Percentiles rank a stretch among this genome's conserved stretches.
These are phyloP conservation scores for Galerucella pusilla DNA, from an alignment of 2,888 invertebrate species.

Conservation along the genomic window DNA sequence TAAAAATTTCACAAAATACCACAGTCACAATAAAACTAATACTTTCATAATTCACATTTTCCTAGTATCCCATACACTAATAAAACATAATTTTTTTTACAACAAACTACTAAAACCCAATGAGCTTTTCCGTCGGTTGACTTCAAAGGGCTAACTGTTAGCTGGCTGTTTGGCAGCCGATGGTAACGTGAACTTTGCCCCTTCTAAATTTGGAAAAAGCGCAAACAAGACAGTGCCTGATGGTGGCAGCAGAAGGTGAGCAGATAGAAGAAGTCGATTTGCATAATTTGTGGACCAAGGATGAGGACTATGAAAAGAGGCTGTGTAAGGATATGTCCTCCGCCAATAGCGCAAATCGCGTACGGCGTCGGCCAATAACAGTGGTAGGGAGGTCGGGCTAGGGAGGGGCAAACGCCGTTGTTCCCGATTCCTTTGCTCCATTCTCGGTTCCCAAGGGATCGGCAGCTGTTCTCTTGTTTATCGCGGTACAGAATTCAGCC, in stretches of 20 bases:
- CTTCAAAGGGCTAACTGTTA: slow-evolving; percentile 50
- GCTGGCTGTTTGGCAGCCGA: slow-evolving; percentile 50
- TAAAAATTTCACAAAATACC: slow-evolving; percentile 26
- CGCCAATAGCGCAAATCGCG: slow-evolving; percentile 46
- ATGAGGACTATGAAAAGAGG: slow-evolving; percentile 55
- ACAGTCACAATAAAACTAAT: slow-evolving; percentile 24
- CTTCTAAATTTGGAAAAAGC: slow-evolving; percentile 61
- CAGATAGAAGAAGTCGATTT: slow-evolving; percentile 58
- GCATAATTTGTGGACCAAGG: slow-evolving; percentile 59
- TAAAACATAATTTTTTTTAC: slow-evolving; percentile 17
- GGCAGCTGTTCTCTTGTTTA: slow-evolving; percentile 50
- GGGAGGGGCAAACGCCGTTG: slow-evolving; percentile 38
- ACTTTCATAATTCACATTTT: slow-evolving; percentile 18
- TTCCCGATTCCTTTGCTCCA: slow-evolving; percentile 39
- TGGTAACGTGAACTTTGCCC: slow-evolving; percentile 57
- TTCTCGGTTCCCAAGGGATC: slow-evolving; percentile 52
- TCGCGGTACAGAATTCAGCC: slow-evolving; percentile 40
- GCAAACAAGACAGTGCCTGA: slow-evolving; percentile 58
- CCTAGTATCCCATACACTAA: slow-evolving; percentile 1
- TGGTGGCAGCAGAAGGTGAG: slow-evolving; percentile 60
- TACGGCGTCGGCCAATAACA: slow-evolving; percentile 49
- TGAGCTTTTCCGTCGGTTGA: slow-evolving; percentile 43
- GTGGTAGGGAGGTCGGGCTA: slow-evolving; percentile 36
- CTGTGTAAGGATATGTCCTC: slow-evolving; percentile 44
- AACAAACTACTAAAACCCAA: slow-evolving; percentile 23